Conservation (phyloP, 53 echinoderm and acorn worm species). For the Hippasteria phrygiana region DNA sequence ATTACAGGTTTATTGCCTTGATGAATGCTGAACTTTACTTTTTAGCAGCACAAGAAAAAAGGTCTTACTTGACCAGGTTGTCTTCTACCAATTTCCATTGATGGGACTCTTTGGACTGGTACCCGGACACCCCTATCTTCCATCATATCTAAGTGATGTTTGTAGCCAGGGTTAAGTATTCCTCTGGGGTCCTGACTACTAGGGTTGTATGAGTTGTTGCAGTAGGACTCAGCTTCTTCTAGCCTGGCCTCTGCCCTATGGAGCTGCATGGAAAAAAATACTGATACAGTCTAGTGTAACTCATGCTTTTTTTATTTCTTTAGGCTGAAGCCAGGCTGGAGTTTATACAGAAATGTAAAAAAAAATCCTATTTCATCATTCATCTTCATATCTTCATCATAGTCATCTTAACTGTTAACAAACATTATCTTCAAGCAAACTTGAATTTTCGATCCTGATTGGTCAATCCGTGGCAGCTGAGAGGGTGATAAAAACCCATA, state of each 20-base stretch:
- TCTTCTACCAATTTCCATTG: constrained; percentile 62
- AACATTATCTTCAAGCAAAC: no score
- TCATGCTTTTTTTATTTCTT: background rate
- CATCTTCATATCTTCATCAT: no score
- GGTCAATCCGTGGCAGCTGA: no score
- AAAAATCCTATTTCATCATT: no score
- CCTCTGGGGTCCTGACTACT: constrained; percentile 47
- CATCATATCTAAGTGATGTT: background rate
- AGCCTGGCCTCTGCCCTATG: constrained; percentile 85
- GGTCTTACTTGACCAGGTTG: constrained; percentile 33
- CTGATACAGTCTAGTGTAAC: background rate
- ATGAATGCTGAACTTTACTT: no score
- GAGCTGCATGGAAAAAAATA: constrained; percentile 61
- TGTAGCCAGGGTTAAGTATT: constrained; percentile 18
- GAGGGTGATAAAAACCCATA: no score
- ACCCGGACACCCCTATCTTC: constrained; percentile 58
- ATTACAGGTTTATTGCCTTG: no score
- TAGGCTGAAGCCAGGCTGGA: no score
- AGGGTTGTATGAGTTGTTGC: constrained; percentile 19
- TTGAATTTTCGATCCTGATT: no score
- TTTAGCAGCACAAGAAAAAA: background rate
- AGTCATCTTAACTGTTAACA: no score
- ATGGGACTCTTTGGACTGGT: constrained; percentile 80
- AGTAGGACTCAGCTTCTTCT: constrained; percentile 64
- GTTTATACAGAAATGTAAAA: no score